These are phyloP conservation scores for Pelodiscus sinensis DNA, from an alignment of 2,113 vertebrate species.

Conservation along the genomic window DNA sequence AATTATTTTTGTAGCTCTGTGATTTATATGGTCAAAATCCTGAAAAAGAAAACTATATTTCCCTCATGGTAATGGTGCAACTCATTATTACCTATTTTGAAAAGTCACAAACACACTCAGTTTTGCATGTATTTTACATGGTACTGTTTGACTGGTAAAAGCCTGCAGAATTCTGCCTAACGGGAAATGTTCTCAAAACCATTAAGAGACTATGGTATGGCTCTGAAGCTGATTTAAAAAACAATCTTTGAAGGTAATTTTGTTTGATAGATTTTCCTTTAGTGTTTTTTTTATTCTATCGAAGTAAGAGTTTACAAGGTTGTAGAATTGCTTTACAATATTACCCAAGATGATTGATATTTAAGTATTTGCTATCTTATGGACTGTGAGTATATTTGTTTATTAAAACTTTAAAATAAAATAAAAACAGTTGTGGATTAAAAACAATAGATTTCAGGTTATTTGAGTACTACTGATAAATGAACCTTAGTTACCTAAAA, in stretches of 20 bases:
- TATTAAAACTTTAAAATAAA: neutral
- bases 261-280: neutral
- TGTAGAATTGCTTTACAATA: neutral
- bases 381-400: neutral
- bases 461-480: neutral
- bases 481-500: neutral
- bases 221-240: neutral
- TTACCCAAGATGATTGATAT: neutral
- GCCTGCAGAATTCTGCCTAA: neutral
- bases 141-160: neutral
- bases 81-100: neutral
- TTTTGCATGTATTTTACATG: neutral
- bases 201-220: neutral
- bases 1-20: neutral
- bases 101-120: neutral
- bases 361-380: neutral
- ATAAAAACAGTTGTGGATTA: neutral
- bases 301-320: neutral
- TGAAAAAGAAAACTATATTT: neutral
- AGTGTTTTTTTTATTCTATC: neutral
- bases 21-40: neutral
- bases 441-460: neutral
- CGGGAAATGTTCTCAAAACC: neutral
- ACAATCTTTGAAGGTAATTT: neutral
- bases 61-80: neutral